Base-by-base conservation (phyloP, 1,140 invertebrate species). In the Zaprionus ornatus region DNA sequence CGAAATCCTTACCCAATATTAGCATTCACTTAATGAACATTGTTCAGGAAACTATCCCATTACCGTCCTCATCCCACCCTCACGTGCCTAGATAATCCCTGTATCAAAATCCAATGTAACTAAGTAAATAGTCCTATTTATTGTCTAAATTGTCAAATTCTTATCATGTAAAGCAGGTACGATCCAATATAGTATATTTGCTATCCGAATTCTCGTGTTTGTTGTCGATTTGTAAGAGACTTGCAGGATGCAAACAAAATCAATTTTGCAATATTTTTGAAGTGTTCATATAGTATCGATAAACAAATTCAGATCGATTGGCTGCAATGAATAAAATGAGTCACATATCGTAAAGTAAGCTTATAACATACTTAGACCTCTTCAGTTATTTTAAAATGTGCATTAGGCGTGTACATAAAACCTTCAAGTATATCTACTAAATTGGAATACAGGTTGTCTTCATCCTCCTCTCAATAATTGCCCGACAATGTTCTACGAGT, bases 401-500 rank as follows among this genome's bases (percentile, higher is more conserved):
- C 29, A 10, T 29, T 29, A 29, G 9, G 9, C 3, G 17, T 12
- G n/a, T 21, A 21, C 17, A 12, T 19, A n/a, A n/a, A 4, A n/a
- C 37, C 2, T 40, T 40, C 10, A 12, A 10, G 17, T 17, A 1
- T 17, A 4, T n/a, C 7, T 17, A 17, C 17, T 48, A 3, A 10
- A 0, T 4, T 19, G 2, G 27, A 52, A 52, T 54, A 29, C 37
- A 32, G 21, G 32, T 45, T 64, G 50, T 62, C 23, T 56, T 10
- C 29, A 10, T 32, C 29, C 29, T 32, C 21, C 67, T 57, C 23
- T 25, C 64, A 64, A 75, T 75, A 63, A 52, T 69, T 48, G 27
- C 29, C 23, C 32, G 32, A 73, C n/a, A 66, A 40, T 78, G 75
- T 59, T 35, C n/a, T 59, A 72, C 63, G 77, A 82, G 60, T 67